These are phyloP conservation scores for Drosophila lacertosa DNA, from an alignment of 1,140 invertebrate species.

Conservation along the genomic window DNA sequence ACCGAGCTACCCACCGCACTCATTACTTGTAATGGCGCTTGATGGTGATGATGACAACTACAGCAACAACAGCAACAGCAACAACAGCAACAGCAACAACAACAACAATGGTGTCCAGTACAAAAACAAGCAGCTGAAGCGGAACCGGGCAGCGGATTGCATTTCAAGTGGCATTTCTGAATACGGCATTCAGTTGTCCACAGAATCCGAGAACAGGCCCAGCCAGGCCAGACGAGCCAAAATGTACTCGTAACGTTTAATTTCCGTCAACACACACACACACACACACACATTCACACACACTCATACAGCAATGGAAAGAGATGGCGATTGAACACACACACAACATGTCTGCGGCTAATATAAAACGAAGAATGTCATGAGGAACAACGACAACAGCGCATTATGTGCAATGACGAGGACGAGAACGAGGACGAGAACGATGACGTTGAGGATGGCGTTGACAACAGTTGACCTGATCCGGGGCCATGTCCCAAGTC, in stretches of 20 bases:
- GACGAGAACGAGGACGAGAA: constrained; percentile 25
- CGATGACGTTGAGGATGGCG: constrained; percentile 11
- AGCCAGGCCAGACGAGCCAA: constrained; percentile 52
- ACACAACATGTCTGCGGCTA: constrained; percentile 77
- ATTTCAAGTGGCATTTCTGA: constrained; percentile 50
- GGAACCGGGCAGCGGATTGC: constrained; percentile 48
- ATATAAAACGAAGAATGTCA: constrained; percentile 77
- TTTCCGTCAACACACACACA: constrained; percentile 64
- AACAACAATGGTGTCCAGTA: constrained; percentile 31
- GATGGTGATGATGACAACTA: constrained; percentile 76
- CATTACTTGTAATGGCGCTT: constrained; percentile 79
- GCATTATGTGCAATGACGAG: constrained; percentile 28
- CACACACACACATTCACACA: not conserved
- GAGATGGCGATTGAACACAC: constrained; percentile 26
- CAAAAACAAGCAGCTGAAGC: constrained; percentile 46
- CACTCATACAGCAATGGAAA: not conserved
- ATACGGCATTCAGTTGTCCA: constrained; percentile 60
- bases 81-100: not conserved
- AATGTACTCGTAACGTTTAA: constrained; percentile 77
- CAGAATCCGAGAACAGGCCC: constrained; percentile 38
- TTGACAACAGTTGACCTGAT: constrained; percentile 10
- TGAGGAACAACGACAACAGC: constrained; percentile 54
- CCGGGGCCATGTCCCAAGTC: not conserved
- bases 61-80: constrained; percentile 35
- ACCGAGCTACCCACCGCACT: constrained; percentile 51